Percentiles rank a stretch among this genome's conserved stretches.
phyloP scores from a whole-genome alignment of 2,113 vertebrate species.

The Myrmecophaga tridactyla region DNA sequence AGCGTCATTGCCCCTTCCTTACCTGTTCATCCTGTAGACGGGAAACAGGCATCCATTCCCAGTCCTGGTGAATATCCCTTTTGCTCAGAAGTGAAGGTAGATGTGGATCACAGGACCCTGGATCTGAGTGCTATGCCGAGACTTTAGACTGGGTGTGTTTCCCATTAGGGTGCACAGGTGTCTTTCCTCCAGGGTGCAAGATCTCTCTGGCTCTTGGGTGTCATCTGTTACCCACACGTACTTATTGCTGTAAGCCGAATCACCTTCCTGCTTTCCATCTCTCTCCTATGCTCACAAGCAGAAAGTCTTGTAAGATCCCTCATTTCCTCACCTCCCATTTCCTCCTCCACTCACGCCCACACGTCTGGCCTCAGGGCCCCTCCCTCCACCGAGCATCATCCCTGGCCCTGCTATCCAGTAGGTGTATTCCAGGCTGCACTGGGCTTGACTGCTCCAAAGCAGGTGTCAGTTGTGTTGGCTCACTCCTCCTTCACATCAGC shows the following conservation, averaged over 20 bases:
- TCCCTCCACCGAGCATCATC: background rate
- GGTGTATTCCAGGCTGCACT: background rate
- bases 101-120: background rate
- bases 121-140: background rate
- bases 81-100: background rate
- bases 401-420: background rate
- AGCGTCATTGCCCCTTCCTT: too few relatives aligned
- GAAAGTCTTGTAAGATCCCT: background rate
- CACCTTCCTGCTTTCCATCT: background rate
- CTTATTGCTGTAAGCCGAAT: too few relatives aligned
- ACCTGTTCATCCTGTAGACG: fast-evolving
- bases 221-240: background rate
- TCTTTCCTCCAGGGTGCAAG: background rate
- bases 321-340: background rate
- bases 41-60: background rate
- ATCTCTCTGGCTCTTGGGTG: background rate
- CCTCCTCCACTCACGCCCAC: too few relatives aligned
- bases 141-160: background rate
- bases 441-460: background rate
- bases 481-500: background rate
- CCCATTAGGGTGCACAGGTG: too few relatives aligned
- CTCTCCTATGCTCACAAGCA: background rate
- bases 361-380: background rate
- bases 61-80: background rate
- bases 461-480: background rate